Conservation (phyloP, 2,888 invertebrate genomes). For the Meteorus colon region DNA sequence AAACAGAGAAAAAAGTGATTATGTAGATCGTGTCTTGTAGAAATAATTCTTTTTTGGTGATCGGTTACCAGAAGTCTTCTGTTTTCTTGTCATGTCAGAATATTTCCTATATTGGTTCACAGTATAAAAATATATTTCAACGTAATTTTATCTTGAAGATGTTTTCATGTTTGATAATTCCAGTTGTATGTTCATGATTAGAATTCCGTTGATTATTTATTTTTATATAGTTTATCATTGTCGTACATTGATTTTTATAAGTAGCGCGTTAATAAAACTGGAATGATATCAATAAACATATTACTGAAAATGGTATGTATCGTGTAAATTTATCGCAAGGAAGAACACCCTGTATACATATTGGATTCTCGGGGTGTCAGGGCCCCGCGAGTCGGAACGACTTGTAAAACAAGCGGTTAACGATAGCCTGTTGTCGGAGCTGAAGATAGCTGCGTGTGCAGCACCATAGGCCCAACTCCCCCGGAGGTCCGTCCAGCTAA, state of each 20-base stretch:
- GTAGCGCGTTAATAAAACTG: background rate
- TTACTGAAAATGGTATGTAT: slow-evolving; percentile 1
- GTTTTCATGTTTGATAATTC: no score
- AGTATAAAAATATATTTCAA: no score
- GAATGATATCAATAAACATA: background rate
- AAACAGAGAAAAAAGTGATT: slow-evolving; percentile 15
- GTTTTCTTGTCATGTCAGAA: slow-evolving; percentile 19
- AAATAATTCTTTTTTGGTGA: slow-evolving; percentile 58
- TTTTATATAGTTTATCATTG: no score
- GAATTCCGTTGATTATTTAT: no score
- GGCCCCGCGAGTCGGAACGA: slow-evolving; percentile 66
- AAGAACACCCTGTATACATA: slow-evolving; percentile 36
- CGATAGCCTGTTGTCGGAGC: slow-evolving; percentile 59
- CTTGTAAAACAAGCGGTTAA: slow-evolving; percentile 73
- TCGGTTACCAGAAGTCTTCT: slow-evolving; percentile 53
- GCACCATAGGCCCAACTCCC: slow-evolving; percentile 43
- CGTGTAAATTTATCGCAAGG: slow-evolving; percentile 26
- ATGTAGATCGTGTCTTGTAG: slow-evolving; percentile 54
- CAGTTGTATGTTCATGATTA: no score
- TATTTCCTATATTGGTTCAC: background rate
- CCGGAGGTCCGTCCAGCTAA: slow-evolving; percentile 62
- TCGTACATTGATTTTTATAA: background rate
- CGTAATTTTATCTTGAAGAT: no score
- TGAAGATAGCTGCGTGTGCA: slow-evolving; percentile 57
- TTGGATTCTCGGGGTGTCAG: slow-evolving; percentile 52